These are phyloP conservation scores for Bothrops alternatus DNA, from an alignment of 2,797 vertebrate species.

Conservation along the genomic window DNA sequence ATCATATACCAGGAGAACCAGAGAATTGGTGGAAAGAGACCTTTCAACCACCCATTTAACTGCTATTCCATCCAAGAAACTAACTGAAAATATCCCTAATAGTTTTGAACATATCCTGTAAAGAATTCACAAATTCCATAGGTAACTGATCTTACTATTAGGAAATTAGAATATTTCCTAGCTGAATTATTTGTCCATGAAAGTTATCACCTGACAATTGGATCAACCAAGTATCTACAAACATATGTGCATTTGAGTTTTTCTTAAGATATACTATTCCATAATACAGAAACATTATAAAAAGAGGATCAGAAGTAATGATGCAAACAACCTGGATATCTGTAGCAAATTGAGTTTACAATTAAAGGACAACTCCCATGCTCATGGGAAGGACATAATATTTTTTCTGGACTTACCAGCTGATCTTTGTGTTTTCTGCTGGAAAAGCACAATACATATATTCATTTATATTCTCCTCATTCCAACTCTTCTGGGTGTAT, in stretches of 20 bases:
- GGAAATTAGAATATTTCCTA: neutral
- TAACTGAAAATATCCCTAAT: neutral
- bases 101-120: neutral
- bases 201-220: neutral
- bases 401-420: neutral
- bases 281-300: constrained; percentile 3
- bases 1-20: neutral
- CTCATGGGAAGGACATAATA: neutral
- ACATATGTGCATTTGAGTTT: neutral
- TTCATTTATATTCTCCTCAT: neutral
- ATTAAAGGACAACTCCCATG: neutral
- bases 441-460: neutral
- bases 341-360: neutral
- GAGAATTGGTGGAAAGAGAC: neutral
- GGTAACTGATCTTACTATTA: neutral
- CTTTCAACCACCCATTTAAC: neutral
- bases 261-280: neutral
- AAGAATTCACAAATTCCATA: neutral
- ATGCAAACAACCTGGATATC: neutral
- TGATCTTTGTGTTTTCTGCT: neutral
- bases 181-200: neutral
- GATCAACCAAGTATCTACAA: neutral
- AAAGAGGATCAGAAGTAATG: neutral
- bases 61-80: neutral
- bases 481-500: neutral